Base-by-base conservation (phyloP, 2,888 invertebrate species). In the Tanypteryx hageni region DNA sequence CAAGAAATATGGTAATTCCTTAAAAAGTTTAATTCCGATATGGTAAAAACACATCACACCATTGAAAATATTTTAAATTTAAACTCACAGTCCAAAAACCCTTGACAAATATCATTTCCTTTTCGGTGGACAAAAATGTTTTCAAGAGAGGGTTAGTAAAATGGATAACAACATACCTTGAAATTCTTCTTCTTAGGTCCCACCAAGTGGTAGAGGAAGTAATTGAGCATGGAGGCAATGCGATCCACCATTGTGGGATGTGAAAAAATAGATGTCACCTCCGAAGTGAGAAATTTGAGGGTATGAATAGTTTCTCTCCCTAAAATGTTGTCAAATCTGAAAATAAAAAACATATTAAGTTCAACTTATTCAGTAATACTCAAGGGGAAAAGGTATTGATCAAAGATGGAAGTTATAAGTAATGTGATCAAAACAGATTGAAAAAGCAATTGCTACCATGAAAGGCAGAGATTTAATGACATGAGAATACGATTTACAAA, bases 151-250 rank as follows among this genome's bases (percentile, higher is more conserved):
- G 44, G 5, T 44, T 3, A 44, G 44, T 44, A 3, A 44, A 44
- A 44, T 44, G 44, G 5, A 5, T 22, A 56, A 92, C 16, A 76
- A 93, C 91, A 93, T 94, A 97, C 98, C 96, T 98, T 99, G 93
- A 99, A 97, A 94, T 98, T 98, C 94, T 98, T 98, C 95, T 98
- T 98, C 94, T 98, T 98, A 0, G 99, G 98, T 0, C 98, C 98
- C 16, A 98, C 99, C 93, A 99, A 95, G 95, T 98, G 97, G 86
- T 97, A 95, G 59, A 99, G 95, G 95, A 99, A 98, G 95, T 99
- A 99, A 95, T 99, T 99, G 92, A 99, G 96, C 99, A 99, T 99
- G 14, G 98, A 97, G 0, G 99, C 98, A 93, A 99, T 97, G 58
- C 99, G 96, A 94, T 99, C 99, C 0, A 99, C 98, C 96, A 99